Evolutionary conservation across 2,888 invertebrate species (phyloP), one percentile per base, ranked within the genome.

Genomic region (Poecilus cupreus): DNA sequence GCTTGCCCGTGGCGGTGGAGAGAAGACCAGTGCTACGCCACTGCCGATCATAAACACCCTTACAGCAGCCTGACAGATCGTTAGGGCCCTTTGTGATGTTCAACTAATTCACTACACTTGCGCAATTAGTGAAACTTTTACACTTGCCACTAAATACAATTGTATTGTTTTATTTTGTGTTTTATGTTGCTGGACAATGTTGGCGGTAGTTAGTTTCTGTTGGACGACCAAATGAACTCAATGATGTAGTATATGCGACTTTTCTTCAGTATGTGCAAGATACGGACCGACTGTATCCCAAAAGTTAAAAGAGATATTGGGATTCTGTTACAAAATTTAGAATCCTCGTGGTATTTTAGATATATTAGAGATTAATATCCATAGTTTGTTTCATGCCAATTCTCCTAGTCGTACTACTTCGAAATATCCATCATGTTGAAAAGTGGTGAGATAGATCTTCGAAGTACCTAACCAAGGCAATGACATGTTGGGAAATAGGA

Each of bases 1-100:
- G 26, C 51, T 13, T 32, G 49, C 75, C 75, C 32, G 4, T 8
- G 8, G 11, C n/a, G 13, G 26, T 5, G 26, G 64, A 64, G 22
- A n/a, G 32, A 13, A 22, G 32, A 22, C 3, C 10, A 26, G 1
- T 18, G 13, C 68, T n/a, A 68, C 68, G 68, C 68, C 39, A 68
- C 68, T 68, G 68, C 43, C 39, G 16, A 46, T 22, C 32, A 75
- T 51, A 32, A 51, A 32, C 75, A 49, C 49, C 51, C 32, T 32
- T 16, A 51, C 11, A 5, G 22, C 46, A 64, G 60, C 22, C 43
- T 87, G 87, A 86, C 86, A 86, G 86, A 86, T 86, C 86, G 86
- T 87, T 88, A 88, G 88, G 88, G 88, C 88, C 87, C 86, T 86
- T 87, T 85, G 86, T 86, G 86, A 88, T 88, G 88, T 88, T 88